Base-by-base conservation (phyloP, 2,797 vertebrate genomes). In the Chromis chromis region DNA sequence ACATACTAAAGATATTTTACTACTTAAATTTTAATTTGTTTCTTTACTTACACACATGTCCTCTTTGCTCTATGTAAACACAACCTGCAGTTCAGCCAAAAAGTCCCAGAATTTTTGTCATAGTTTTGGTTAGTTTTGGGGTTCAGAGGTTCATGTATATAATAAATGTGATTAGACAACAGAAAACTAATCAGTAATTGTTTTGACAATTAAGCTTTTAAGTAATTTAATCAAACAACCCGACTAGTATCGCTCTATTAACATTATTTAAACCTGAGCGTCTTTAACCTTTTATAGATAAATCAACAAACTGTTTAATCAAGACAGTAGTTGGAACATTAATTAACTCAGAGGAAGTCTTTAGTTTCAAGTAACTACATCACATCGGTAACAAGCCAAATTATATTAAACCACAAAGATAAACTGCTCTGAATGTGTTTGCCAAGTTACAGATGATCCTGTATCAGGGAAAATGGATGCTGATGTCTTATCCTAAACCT, bases 401-500 rank as follows among this genome's bases (percentile, higher is more conserved):
- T 78, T 12, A 66, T 22, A 46, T 76, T 2, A 54, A 39, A 31
- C 12, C 58, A 21, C 36, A 49, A 24, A 21, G 0, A 21, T 59
- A 39, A 33, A 58, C 58, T 81, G 48, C 44, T 71, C 33, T 77
- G 28, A 84, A 63, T 74, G 24, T 85, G 46, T 78, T 70, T 17
- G 63, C 36, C 21, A 50, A 62, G 36, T 60, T 62, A 52, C 59
- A 59, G 58, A 70, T 2, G 22, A 65, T 14, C 16, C 55, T 64
- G 44, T 59, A 12, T 56, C 36, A 40, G 72, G 48, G 24, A 9
- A 67, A 63, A 27, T 57, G 21, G 44, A 46, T 79, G 59, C 65
- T 77, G 31, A 83, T 82, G 55, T 86, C 58, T 82, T 74, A 62
- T 83, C 65, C 53, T 78, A 81, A 88, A 90, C 66, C 78, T 90